phyloP scores from a whole-genome alignment of 2,797 vertebrate genomes.

The Cryptoprocta ferox region DNA sequence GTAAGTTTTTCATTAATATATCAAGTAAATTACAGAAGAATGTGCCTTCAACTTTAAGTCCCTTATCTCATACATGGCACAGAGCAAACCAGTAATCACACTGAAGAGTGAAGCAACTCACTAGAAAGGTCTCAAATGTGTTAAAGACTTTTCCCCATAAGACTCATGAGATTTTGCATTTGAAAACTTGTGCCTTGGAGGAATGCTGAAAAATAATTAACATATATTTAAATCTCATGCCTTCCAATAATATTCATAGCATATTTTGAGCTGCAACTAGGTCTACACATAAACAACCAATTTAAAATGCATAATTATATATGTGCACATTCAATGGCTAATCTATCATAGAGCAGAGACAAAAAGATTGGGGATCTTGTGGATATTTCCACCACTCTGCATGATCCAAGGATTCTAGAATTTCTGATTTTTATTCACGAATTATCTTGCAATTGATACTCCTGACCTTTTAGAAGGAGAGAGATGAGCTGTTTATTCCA shows the following conservation, averaged over 20 bases:
- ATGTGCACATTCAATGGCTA: background rate
- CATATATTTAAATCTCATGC: background rate
- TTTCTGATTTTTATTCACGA: slow-evolving; percentile 40
- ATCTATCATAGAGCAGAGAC: background rate
- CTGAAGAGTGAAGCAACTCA: background rate
- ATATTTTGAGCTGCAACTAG: slow-evolving; percentile 46
- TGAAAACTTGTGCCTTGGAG: slow-evolving; percentile 6
- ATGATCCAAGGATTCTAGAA: slow-evolving; percentile 17
- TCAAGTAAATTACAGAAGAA: background rate
- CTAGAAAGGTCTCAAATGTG: background rate
- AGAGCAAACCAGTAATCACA: slow-evolving; percentile 36
- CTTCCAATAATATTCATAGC: slow-evolving; percentile 29
- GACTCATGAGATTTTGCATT: slow-evolving; percentile 6
- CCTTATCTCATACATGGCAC: background rate
- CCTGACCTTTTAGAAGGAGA: background rate
- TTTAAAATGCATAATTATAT: slow-evolving; percentile 4
- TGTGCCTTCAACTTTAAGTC: slow-evolving; percentile 39
- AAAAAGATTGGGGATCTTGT: slow-evolving; percentile 43
- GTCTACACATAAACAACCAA: slow-evolving; percentile 48
- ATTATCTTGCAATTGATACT: background rate
- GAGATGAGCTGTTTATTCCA: background rate
- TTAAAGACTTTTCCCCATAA: background rate
- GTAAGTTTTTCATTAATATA: slow-evolving; percentile 21
- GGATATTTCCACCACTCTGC: background rate
- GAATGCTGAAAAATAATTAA: slow-evolving; percentile 43